Base-by-base conservation (phyloP, 2,888 invertebrate species). In the Saturnia japonica region DNA sequence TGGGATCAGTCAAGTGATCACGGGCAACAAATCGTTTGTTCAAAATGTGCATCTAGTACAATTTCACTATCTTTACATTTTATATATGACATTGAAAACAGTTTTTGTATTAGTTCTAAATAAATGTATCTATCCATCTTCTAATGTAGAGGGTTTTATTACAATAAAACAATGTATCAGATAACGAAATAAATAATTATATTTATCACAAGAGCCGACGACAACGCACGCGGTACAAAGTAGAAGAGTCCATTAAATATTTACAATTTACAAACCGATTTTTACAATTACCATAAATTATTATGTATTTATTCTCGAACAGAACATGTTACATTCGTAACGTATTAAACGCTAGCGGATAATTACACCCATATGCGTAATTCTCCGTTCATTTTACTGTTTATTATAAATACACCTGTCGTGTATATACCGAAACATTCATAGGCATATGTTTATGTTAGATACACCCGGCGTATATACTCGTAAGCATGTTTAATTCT, bases 191-290 rank as follows among this genome's bases (percentile, higher is more conserved):
- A 80, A 83, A 85, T 83, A 82, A 84, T 83, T 81, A 80, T 80
- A 76, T 83, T 82, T 76, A 75, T 78, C 57, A 78, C 78, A 84
- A 82, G 80, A 81, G 80, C 79, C 75, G 73, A 80, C 79, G 73
- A 79, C 75, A 76, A 74, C 78, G 78, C 76, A 75, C 67, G 70
- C 74, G 75, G 71, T 79, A 80, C 75, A 78, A 77, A 78, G 72
- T 75, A 74, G 74, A 74, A 73, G 69, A 72, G 77, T 76, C 70
- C 74, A 69, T 74, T 64, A 64, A 66, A 72, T 81, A 79, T 78
- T 76, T 80, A 78, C 77, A 81, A 80, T 80, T 78, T 81, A 81
- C 78, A 81, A 76, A 51, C 22, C 34, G 66, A 19, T 79, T 80
- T 76, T 81, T 77, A 77, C 77, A 75, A 78, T 67, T 25, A n/a